Evolutionary conservation across 2,797 vertebrate genomes (phyloP).

Genomic region (Sphenopsis melanotis): DNA sequence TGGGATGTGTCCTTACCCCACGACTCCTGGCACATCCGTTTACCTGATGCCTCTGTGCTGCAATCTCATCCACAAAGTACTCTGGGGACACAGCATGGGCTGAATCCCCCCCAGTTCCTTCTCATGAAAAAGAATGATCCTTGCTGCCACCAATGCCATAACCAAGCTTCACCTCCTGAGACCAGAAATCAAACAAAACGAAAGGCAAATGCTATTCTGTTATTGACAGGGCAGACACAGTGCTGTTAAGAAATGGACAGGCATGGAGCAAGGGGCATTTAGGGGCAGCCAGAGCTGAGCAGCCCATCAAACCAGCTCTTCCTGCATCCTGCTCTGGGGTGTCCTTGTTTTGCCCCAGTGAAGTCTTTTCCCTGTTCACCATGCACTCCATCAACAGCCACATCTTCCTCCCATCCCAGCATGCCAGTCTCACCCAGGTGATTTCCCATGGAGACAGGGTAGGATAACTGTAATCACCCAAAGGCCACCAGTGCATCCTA

Average conservation of each 20-base stretch:
- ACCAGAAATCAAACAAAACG: neutral
- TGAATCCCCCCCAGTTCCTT: neutral
- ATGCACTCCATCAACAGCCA: neutral
- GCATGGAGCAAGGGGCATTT: neutral
- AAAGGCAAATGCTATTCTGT: neutral
- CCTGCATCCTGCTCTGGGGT: neutral
- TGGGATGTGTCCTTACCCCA: neutral
- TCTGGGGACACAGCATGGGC: neutral
- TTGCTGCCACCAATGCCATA: neutral
- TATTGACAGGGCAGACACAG: neutral
- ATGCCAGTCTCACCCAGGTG: neutral
- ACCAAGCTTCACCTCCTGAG: neutral
- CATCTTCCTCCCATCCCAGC: neutral
- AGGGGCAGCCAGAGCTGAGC: neutral
- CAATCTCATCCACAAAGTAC: neutral
- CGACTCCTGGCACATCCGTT: accelerated
- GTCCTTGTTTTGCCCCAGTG: neutral
- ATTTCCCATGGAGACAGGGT: neutral
- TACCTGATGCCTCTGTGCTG: neutral
- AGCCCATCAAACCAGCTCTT: neutral
- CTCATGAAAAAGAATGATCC: neutral
- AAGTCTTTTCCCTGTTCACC: neutral
- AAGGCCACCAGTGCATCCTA: neutral
- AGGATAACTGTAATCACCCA: neutral
- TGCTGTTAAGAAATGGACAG: neutral